Base-by-base conservation (phyloP, 2,888 invertebrate genomes). In the Dynastes tityus region DNA sequence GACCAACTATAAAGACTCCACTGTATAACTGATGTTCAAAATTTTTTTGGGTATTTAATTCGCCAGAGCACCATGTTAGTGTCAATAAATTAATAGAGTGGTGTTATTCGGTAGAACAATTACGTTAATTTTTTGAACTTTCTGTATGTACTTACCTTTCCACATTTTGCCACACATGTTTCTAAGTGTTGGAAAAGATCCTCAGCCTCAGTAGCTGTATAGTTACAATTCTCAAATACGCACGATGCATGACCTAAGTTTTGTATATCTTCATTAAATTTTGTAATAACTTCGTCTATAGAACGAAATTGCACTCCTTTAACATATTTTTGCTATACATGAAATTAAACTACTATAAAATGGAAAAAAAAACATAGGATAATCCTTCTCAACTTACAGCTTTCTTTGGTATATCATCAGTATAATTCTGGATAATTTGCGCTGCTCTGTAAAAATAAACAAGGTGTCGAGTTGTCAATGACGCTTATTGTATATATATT, bases 161-260 rank as follows among this genome's bases (percentile, higher is more conserved):
- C 82, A 71, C 81, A 82, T 79, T 82, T 85, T 67, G 82, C 81
- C n/a, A 81, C 70, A 80, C 89, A 89, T 22, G 76, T 78, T 5
- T 79, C 80, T 61, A 87, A 75, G 81, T 89, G 89, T 29, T 83
- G 78, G 5, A 83, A 65, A 13, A 89, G 80, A 68, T 83, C 83
- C 27, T 84, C 82, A 1, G 87, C 16, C 49, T 84, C 82, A 0
- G 81, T 77, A 27, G 85, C 82, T 63, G 80, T 81, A 83, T 86
- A 89, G 71, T 81, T 80, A 78, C 90, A 90, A 8, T 81, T 75
- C 73, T 82, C 80, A 74, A 86, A 86, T 37, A 84, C 84, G 81
- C 90, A 90, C 55, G 83, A 83, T 1, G 85, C 83, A 29, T 29
- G 16, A 5, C 76, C 55, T 2, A n/a, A 22, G 16, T 27, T 58